Conservation (phyloP, 1,140 invertebrate species). For the Orius insidiosus region DNA sequence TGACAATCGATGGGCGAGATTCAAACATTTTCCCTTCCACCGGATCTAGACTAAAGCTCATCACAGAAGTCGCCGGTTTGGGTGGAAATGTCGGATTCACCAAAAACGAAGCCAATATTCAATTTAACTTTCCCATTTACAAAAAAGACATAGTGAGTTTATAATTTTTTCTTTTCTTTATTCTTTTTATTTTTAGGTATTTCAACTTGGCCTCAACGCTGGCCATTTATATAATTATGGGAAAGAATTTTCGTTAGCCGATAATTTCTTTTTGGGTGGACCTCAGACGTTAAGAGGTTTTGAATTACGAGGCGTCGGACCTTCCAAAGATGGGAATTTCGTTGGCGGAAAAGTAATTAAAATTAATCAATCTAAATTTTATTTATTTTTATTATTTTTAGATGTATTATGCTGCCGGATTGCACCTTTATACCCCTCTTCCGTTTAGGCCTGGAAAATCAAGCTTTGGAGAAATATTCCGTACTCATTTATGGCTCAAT, state of each 20-base stretch:
- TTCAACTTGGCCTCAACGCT: slow-evolving; percentile 50
- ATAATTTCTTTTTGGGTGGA: slow-evolving; percentile 75
- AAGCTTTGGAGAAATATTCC: slow-evolving; percentile 60
- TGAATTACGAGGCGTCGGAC: slow-evolving; percentile 60
- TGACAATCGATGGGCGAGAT: slow-evolving; percentile 61
- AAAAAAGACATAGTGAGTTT: slow-evolving; percentile 25
- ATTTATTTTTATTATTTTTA: no score
- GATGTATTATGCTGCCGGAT: slow-evolving; percentile 54
- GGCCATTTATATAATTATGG: slow-evolving; percentile 43
- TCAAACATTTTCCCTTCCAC: slow-evolving; percentile 53
- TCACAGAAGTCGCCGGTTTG: slow-evolving; percentile 65
- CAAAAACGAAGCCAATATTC: slow-evolving; percentile 61
- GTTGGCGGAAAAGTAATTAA: slow-evolving; percentile 37
- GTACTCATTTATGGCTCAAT: slow-evolving; percentile 70
- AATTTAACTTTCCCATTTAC: slow-evolving; percentile 50
- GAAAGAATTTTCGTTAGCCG: slow-evolving; percentile 42
- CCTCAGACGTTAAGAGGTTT: slow-evolving; percentile 71
- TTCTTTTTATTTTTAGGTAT: slow-evolving; percentile 25
- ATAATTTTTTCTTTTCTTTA: no score
- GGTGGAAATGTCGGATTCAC: slow-evolving; percentile 74
- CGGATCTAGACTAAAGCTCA: slow-evolving; percentile 48
- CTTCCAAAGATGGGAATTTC: slow-evolving; percentile 50
- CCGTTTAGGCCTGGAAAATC: slow-evolving; percentile 60
- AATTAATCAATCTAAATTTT: no score
- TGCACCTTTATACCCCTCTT: slow-evolving; percentile 69